Evolutionary conservation across 2,888 invertebrate species (phyloP).

Genomic region (Eudasyphora cyanicolor): DNA sequence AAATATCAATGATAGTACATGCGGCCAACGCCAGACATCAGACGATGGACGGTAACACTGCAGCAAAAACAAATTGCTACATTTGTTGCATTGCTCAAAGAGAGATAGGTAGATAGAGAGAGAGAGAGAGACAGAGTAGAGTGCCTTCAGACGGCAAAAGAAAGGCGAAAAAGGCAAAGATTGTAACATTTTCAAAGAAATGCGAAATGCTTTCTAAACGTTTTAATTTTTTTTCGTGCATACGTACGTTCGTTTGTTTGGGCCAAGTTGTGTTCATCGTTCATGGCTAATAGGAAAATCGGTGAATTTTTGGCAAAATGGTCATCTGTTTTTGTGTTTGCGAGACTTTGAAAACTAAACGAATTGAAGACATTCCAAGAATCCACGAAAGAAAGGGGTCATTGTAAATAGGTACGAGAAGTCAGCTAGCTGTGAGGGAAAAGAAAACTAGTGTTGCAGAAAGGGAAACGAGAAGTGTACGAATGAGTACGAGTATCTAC

Average conservation of each 20-base stretch:
- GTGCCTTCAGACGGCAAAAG: constrained; percentile 33
- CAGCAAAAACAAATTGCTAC: constrained; percentile 62
- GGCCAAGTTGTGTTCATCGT: not conserved
- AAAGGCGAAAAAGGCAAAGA: constrained; percentile 50
- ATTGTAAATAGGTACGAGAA: constrained; percentile 16
- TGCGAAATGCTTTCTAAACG: constrained; percentile 60
- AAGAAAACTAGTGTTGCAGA: not conserved
- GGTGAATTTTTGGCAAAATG: constrained; percentile 43
- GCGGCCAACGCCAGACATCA: not conserved
- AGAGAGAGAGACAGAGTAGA: too few species aligned
- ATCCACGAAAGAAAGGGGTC: constrained; percentile 26
- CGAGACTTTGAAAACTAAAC: constrained; percentile 22
- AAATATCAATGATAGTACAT: too few species aligned
- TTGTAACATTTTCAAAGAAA: constrained; percentile 41
- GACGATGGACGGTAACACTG: too few species aligned
- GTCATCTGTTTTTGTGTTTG: not conserved
- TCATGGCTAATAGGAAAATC: constrained; percentile 36
- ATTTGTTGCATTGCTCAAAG: constrained; percentile 57
- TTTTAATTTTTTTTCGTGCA: constrained; percentile 45
- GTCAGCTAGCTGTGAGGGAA: not conserved
- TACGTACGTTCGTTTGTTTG: too few species aligned
- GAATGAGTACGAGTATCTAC: constrained; percentile 24
- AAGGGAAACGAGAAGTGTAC: not conserved
- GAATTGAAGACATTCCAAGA: constrained; percentile 62
- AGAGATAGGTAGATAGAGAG: too few species aligned